Evolutionary conservation across 2,888 invertebrate genomes (phyloP).

Genomic region (Chaetogeoica ovagalla): DNA sequence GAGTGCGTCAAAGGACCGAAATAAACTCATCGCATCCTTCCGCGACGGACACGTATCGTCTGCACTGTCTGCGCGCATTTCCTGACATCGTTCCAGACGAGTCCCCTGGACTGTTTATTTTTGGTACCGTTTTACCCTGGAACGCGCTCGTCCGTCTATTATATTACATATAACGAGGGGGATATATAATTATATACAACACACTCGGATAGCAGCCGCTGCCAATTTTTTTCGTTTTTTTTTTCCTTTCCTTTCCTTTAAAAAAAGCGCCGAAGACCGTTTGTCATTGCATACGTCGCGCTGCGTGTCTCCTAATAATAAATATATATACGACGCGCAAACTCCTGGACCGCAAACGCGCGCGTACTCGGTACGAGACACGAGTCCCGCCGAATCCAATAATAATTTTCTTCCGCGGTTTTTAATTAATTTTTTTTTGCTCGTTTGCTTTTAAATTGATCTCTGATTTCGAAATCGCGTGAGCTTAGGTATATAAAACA

Average conservation of each 20-base stretch:
- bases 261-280: not conserved
- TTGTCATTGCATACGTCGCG: too few species aligned
- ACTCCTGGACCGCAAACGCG: not conserved
- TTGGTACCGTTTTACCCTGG: constrained; percentile 14
- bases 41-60: not conserved
- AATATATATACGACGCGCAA: not conserved
- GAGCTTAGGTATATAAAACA: too few species aligned
- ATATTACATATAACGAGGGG: not conserved
- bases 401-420: too few species aligned
- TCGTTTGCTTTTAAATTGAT: too few species aligned
- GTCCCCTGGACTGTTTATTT: constrained; percentile 52
- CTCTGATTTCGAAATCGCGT: too few species aligned
- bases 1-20: constrained; percentile 42
- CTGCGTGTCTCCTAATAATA: too few species aligned
- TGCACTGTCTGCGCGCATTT: constrained; percentile 5
- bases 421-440: too few species aligned
- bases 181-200: constrained; percentile 35
- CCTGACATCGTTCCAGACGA: constrained; percentile 49
- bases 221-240: constrained; percentile 19
- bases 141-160: not conserved
- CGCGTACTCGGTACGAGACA: not conserved
- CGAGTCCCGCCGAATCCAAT: too few species aligned
- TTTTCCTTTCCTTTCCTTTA: not conserved
- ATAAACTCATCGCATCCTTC: constrained; percentile 11
- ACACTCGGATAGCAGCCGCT: not conserved